Base-by-base conservation (phyloP, 1,140 invertebrate genomes). In the Bombus affinis region DNA sequence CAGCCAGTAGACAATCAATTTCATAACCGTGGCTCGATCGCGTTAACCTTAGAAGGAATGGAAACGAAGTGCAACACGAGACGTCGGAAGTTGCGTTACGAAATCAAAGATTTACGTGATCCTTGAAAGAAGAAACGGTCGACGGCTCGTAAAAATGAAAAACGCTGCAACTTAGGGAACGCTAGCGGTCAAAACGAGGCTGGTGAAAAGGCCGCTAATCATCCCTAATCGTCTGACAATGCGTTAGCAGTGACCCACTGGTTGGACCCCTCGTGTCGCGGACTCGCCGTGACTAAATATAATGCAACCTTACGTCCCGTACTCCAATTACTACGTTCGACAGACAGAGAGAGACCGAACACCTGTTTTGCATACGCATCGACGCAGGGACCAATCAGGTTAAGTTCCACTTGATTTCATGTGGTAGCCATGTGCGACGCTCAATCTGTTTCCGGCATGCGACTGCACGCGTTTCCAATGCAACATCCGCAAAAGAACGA, bases 171-270 rank as follows among this genome's bases (percentile, higher is more conserved):
- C 22, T 59, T n/a, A 37, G 76, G 47, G 74, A 78, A 35, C n/a
- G 37, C 82, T 84, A 25, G 72, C 47, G 66, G 74, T 84, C 81
- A 42, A 88, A 90, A 86, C 72, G 79, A 81, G 83, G 83, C 86
- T 88, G 70, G 79, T 83, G 86, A 87, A 90, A 92, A 92, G 78
- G 73, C 76, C 82, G 87, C 91, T 94, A 90, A 94, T 93, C 91
- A 91, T 86, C 83, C 88, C 82, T 92, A 94, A 94, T 94, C 92
- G 87, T 92, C 85, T 91, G 92, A 94, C 94, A 94, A 94, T 93
- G 93, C 92, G 90, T 92, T 94, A 94, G 86, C 93, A 93, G 93
- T 94, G 94, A 94, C 93, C 94, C 90, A 94, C 91, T 94, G 88
- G 86, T 86, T 86, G 86, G 90, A 91, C 93, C 83, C 92, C 92